Conservation (phyloP, 2,888 invertebrate species). For the Laspeyria flexula region DNA sequence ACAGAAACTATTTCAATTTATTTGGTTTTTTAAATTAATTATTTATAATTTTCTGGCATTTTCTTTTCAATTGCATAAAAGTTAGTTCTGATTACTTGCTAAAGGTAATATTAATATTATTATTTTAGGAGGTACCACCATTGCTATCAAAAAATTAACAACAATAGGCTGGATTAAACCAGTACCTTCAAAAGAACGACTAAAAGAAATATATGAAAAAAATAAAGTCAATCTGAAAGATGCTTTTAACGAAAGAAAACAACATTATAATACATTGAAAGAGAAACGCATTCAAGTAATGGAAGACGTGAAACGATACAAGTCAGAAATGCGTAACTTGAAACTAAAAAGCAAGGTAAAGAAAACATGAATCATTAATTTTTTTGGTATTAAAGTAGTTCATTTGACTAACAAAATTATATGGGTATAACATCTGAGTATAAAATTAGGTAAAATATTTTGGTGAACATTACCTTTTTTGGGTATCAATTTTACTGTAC, state of each 20-base stretch:
- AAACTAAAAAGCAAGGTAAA: constrained; percentile 82
- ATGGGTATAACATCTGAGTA: no score
- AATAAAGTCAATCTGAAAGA: constrained; percentile 87
- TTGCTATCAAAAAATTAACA: constrained; percentile 93
- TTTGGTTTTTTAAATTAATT: no score
- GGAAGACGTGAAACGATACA: constrained; percentile 82
- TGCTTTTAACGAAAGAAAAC: constrained; percentile 85
- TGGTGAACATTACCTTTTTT: no score
- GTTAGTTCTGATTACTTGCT: no score
- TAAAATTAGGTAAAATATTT: no score
- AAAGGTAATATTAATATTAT: no score
- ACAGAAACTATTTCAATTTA: no score
- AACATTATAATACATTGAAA: constrained; percentile 74
- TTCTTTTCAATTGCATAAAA: no score
- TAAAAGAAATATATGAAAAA: constrained; percentile 88
- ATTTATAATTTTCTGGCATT: no score
- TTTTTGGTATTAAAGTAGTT: no score
- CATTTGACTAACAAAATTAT: no score
- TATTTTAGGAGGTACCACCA: constrained; percentile 92
- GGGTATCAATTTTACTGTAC: no score
- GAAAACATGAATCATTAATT: constrained; percentile 59
- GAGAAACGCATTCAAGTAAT: constrained; percentile 77
- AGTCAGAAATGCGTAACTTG: constrained; percentile 77
- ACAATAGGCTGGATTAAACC: constrained; percentile 93
- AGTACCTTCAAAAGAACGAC: constrained; percentile 88